Evolutionary conservation across 1,140 invertebrate species (phyloP), one percentile per base, ranked within the genome.

Genomic region (Zaprionus ghesquierei): DNA sequence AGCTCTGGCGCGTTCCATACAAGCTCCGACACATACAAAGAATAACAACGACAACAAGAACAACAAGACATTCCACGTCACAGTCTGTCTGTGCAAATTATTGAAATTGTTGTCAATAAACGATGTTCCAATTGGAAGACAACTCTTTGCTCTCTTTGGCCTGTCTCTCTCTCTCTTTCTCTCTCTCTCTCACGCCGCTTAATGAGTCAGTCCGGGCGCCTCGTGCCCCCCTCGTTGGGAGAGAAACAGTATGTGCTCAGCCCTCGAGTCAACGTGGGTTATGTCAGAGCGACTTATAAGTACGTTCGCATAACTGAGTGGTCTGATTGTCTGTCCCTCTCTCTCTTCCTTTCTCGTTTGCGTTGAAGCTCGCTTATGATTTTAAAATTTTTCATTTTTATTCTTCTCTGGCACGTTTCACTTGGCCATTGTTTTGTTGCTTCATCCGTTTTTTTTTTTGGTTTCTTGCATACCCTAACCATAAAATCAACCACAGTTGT

Each of bases 91-190:
- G 54, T 63, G 22, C 53, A 74, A 77, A 69, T 75, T 64, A 77
- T 77, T 75, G 41, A 74, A 77, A 77, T 77, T 64, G 65, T 75
- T 74, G 71, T 66, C 71, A 77, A 70, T 77, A 64, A 70, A 41
- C 71, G 71, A 70, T 77, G 59, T 64, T 69, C 49, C 64, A 77
- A 77, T 74, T 77, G 60, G 74, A 69, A 74, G 50, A 35, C 65
- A 58, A 62, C 56, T 62, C 10, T 18, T 46, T 46, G 8, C 41
- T 46, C 41, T 46, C 2, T 13, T 35, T 35, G 6, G 4, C 33
- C 12, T 35, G 10, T 20, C 35, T 15, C n/a, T 38, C 13, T 38
- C 35, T 56, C 59, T n/a, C n/a, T 29, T 13, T 12, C 12, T 35
- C 33, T 20, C 35, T 15, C n/a, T 38, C 13, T 38, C 35, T 56